These are phyloP conservation scores for Halcyon smyrnensis DNA, from an alignment of 2,797 vertebrate species.

Conservation along the genomic window DNA sequence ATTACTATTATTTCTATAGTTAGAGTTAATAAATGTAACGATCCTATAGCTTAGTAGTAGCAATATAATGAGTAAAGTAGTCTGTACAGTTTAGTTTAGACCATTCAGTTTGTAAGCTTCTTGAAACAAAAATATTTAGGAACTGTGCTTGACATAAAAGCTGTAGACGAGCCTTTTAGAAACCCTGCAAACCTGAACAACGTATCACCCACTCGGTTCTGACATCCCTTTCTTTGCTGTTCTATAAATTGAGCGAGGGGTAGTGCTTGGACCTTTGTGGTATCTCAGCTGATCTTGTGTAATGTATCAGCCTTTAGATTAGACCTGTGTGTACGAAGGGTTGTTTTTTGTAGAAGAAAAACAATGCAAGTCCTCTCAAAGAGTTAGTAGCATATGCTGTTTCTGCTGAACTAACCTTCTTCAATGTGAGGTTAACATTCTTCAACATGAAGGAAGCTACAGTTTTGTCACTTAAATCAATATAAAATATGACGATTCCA, in stretches of 20 bases:
- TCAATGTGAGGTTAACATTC: background rate
- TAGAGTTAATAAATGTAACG: background rate
- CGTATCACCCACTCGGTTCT: background rate
- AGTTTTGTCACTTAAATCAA: background rate
- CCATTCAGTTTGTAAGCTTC: background rate
- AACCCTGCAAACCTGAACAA: background rate
- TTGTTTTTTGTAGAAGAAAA: background rate
- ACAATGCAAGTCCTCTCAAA: too few species aligned
- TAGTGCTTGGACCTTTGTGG: background rate
- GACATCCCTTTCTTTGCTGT: background rate
- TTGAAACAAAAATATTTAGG: background rate
- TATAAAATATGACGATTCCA: background rate
- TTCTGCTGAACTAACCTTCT: background rate
- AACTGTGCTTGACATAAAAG: background rate
- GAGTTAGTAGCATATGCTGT: background rate
- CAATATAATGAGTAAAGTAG: background rate
- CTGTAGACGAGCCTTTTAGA: background rate
- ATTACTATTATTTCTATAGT: background rate
- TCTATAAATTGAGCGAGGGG: background rate
- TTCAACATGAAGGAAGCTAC: accelerated
- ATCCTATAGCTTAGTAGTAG: background rate
- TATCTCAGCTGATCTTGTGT: background rate
- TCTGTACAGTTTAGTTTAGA: background rate
- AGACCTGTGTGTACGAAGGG: background rate
- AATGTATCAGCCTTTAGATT: background rate